A percentile compares a stretch with the other conserved stretches of the same genome.
Evolutionary conservation across 2,113 vertebrate genomes (phyloP).

Genomic region (Zosterops borbonicus): DNA sequence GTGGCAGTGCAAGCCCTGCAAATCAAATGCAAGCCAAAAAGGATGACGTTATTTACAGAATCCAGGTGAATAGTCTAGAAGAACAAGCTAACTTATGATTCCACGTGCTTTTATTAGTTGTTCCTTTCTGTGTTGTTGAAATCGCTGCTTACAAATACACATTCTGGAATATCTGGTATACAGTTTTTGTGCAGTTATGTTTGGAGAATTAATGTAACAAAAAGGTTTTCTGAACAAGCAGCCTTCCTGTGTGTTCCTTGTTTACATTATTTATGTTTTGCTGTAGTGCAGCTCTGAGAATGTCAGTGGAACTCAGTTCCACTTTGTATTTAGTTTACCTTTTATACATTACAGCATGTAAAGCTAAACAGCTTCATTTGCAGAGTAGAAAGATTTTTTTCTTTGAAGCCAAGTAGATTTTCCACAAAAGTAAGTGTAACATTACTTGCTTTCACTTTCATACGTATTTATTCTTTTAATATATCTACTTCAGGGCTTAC

Average conservation of each 20-base stretch:
- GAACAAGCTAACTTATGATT: not conserved
- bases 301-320: not conserved
- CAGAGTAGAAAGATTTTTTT: not conserved
- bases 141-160: fast-evolving
- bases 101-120: not conserved
- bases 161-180: not conserved
- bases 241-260: not conserved
- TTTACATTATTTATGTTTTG: not conserved
- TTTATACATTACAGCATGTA: not conserved
- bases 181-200: not conserved
- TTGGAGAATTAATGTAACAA: not conserved
- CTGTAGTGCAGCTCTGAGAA: not conserved
- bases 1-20: slow-evolving; percentile 81
- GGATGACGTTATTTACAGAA: slow-evolving; percentile 95
- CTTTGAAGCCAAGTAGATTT: not conserved
- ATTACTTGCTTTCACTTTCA: not conserved
- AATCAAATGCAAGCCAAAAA: slow-evolving; percentile 83
- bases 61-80: slow-evolving; percentile 83
- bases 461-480: not conserved
- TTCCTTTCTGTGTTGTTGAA: not conserved
- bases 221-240: not conserved
- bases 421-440: not conserved
- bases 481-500: not conserved
- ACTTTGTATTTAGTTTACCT: not conserved
- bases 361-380: not conserved